These are phyloP conservation scores for Halcyon leucocephala DNA, from an alignment of 2,797 vertebrate species.

Conservation along the genomic window DNA sequence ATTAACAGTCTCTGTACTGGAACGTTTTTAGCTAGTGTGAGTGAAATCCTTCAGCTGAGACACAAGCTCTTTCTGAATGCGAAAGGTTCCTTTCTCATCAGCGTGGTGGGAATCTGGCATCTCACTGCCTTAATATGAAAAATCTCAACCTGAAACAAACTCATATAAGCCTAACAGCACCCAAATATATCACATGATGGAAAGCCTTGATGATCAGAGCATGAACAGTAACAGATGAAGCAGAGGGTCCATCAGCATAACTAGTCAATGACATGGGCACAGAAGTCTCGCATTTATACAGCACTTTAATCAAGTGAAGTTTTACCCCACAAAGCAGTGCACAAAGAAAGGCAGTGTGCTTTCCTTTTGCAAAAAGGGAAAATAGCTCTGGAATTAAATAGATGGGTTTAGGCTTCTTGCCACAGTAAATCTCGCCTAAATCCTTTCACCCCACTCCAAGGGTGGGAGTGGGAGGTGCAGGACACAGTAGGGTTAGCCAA, in stretches of 20 bases:
- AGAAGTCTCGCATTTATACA: neutral
- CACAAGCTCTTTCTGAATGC: neutral
- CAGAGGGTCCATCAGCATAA: neutral
- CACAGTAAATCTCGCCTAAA: constrained; percentile 48
- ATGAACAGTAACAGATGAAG: neutral
- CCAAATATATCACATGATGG: neutral
- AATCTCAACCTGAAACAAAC: neutral
- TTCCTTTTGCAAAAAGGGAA: neutral
- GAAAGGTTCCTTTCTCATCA: neutral
- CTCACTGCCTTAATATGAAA: neutral
- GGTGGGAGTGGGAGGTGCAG: constrained; percentile 39
- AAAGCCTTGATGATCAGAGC: neutral
- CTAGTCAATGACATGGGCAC: neutral
- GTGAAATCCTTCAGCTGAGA: neutral
- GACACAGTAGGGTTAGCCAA: neutral
- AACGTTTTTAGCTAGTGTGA: neutral
- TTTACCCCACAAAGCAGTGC: neutral
- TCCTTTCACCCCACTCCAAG: constrained; percentile 32
- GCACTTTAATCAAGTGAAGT: neutral
- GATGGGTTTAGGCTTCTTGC: constrained; percentile 1
- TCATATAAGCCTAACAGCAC: neutral
- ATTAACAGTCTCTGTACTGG: neutral
- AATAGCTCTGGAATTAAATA: neutral
- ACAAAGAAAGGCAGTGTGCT: neutral
- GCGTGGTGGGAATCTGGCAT: neutral